Percentiles rank a stretch among this genome's conserved stretches.
Conservation (phyloP, 2,797 vertebrate genomes). For the Telmatherina bonti region DNA sequence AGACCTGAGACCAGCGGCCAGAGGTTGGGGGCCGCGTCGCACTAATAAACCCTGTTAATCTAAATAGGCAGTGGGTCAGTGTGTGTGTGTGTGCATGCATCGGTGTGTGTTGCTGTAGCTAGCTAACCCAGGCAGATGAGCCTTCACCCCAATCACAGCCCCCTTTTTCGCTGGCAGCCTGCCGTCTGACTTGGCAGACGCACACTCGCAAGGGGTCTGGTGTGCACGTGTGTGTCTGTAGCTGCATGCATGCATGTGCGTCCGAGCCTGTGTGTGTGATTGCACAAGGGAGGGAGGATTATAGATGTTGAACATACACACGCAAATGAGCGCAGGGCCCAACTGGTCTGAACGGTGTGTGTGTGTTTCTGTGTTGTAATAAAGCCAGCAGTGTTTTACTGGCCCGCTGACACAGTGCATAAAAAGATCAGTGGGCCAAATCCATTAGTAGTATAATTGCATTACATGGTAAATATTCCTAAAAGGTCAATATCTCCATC, state of each 20-base stretch:
- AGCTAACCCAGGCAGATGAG: conserved; percentile 80
- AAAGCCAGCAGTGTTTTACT: conserved; percentile 79
- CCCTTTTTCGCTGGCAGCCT: conserved; percentile 82
- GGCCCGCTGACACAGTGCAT: conserved; percentile 77
- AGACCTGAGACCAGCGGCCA: conserved; percentile 53
- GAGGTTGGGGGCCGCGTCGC: conserved; percentile 58
- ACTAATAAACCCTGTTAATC: conserved; percentile 79
- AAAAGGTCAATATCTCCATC: conserved; percentile 78
- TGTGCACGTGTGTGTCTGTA: conserved; percentile 63
- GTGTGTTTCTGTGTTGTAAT: conserved; percentile 63
- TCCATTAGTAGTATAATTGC: conserved; percentile 80
- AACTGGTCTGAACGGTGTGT: conserved; percentile 72
- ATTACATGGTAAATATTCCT: conserved; percentile 82
- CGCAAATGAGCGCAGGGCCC: conserved; percentile 80
- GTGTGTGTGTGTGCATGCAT: conserved; percentile 37
- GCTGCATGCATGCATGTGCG: conserved; percentile 46
- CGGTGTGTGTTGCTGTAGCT: conserved; percentile 53
- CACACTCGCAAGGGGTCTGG: conserved; percentile 77
- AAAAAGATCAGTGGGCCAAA: conserved; percentile 81
- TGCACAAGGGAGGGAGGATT: conserved; percentile 79
- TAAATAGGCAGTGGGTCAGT: conserved; percentile 63
- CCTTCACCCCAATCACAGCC: conserved; percentile 79
- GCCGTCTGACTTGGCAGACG: conserved; percentile 85
- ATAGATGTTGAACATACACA: conserved; percentile 81
- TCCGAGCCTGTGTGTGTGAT: conserved; percentile 66